phyloP scores from a whole-genome alignment of 2,797 vertebrate species.

The Fundulus diaphanus region DNA sequence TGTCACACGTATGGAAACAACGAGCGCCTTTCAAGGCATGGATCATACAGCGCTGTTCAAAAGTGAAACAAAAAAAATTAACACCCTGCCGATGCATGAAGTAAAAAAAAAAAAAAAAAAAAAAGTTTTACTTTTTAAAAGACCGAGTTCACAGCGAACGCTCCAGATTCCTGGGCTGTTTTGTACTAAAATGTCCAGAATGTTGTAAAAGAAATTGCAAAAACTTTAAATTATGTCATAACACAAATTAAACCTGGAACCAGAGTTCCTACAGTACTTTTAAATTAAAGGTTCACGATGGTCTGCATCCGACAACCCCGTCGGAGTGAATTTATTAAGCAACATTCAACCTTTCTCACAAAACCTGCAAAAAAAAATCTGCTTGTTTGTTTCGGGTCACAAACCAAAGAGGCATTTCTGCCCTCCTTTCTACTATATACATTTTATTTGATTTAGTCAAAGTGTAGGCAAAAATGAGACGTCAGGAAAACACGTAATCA shows the following conservation, averaged over 20 bases:
- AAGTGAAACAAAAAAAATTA: not conserved
- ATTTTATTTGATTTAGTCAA: not conserved
- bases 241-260: too few relatives aligned
- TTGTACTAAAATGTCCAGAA: not conserved
- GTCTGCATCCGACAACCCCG: not conserved
- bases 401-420: too few relatives aligned
- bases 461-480: not conserved
- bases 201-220: not conserved
- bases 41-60: not conserved
- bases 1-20: too few relatives aligned
- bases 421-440: too few relatives aligned
- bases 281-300: not conserved
- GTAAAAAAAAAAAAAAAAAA: too few relatives aligned
- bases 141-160: too few relatives aligned
- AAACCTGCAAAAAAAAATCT: not conserved
- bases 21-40: not conserved
- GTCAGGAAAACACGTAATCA: not conserved
- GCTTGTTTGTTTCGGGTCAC: not conserved
- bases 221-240: too few relatives aligned
- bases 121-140: not conserved
- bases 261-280: too few relatives aligned
- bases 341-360: not conserved
- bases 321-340: not conserved
- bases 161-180: too few relatives aligned
- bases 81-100: too few relatives aligned